Base-by-base conservation (phyloP, 2,113 vertebrate genomes). In the Hippocampus zosterae region DNA sequence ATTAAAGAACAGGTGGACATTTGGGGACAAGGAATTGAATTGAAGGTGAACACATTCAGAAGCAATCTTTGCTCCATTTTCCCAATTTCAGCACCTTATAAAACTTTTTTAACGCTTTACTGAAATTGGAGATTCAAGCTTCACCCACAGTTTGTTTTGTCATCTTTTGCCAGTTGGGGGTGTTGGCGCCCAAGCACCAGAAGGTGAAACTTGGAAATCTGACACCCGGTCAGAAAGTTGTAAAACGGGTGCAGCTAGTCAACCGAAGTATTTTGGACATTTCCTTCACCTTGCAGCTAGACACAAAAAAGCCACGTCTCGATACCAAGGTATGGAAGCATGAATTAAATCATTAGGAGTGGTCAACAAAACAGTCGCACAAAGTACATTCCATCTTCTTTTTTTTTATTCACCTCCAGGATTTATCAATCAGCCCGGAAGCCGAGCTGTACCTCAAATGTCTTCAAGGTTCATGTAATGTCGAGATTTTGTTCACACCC, bases 401-500 rank as follows among this genome's bases (percentile, higher is more conserved):
- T 62, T n/a, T n/a, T 7, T 25, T 23, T 12, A 37, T 73, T 19
- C 29, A 62, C 50, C 19, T 70, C 48, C 71, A 91, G 91, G 86
- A 86, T 27, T 61, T 91, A 50, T 88, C 81, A 67, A 60, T 91
- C 37, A 84, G 73, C 4, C 95, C 95, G 1, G 75, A 55, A 59
- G 65, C 33, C 0, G 81, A 91, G 61, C 79, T 94, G 29, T 91
- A 62, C 0, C 83, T 97, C 76, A 92, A 86, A 67, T 85, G 91
- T 69, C 74, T 50, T 16, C 92, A 91, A 13, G 92, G 86, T 0
- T 87, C 88, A 48, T 91, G 90, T 71, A 86, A 81, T 4, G 65
- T 94, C 64, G 92, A 94, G 37, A 79, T 97, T 73, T 84, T 77
- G 37, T 97, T 96, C 63, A 86, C 87, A 15, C 94, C 95, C 0